A percentile compares a stretch with the other conserved stretches of the same genome.
These are phyloP conservation scores for Tolmerus cingulatus DNA, from an alignment of 2,888 invertebrate species.

Conservation along the genomic window DNA sequence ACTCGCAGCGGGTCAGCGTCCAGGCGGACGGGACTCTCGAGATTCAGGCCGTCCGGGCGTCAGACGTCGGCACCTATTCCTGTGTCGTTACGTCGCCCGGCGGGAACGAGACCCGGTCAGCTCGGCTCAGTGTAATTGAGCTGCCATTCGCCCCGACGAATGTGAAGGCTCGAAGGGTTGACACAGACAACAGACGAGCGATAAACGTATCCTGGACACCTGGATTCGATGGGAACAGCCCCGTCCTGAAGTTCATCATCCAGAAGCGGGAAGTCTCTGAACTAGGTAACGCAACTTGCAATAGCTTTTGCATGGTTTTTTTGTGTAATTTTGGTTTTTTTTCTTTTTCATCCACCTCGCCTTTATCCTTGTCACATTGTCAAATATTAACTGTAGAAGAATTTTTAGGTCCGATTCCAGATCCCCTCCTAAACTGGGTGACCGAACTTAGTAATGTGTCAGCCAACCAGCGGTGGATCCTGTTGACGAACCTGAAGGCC, in stretches of 20 bases:
- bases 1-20: slow-evolving; percentile 76
- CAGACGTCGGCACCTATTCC: slow-evolving; percentile 93
- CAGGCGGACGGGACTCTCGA: slow-evolving; percentile 84
- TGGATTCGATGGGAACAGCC: slow-evolving; percentile 97
- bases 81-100: slow-evolving; percentile 88
- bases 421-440: slow-evolving; percentile 86
- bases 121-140: slow-evolving; percentile 88
- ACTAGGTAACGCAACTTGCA: slow-evolving; percentile 70
- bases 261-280: slow-evolving; percentile 90
- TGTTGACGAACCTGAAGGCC: slow-evolving; percentile 87
- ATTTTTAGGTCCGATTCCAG: slow-evolving; percentile 82
- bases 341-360: slow-evolving; percentile 43
- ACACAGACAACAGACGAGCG: slow-evolving; percentile 73
- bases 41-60: slow-evolving; percentile 86
- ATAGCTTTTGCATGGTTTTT: slow-evolving; percentile 46
- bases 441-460: slow-evolving; percentile 88
- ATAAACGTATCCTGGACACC: slow-evolving; percentile 95
- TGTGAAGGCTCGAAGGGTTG: slow-evolving; percentile 77
- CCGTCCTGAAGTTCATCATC: slow-evolving; percentile 89
- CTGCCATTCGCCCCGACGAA: slow-evolving; percentile 93
- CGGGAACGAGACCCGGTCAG: slow-evolving; percentile 90
- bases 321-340: slow-evolving; percentile 47
- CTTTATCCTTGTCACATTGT: slow-evolving; percentile 48
- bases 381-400: slow-evolving; percentile 58
- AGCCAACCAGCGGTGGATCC: slow-evolving; percentile 77